Base-by-base conservation (phyloP, 2,113 vertebrate genomes). In the Xenopus borealis region DNA sequence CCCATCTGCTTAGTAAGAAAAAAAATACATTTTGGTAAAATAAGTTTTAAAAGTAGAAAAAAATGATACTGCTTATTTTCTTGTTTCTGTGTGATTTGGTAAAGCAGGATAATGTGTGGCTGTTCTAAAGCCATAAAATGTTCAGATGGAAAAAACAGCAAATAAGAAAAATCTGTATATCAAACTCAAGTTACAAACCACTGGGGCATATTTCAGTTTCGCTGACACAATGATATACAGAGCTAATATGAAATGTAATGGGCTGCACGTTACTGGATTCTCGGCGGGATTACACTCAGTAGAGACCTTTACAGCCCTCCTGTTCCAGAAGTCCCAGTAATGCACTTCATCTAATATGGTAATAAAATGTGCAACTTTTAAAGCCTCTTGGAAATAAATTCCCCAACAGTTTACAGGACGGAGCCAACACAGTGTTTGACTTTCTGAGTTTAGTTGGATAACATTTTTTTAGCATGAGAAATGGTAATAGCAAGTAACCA, bases 281-380 rank as follows among this genome's bases (percentile, higher is more conserved):
- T 61, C 58, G 10, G 58, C 19, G 8, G 58, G 13, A 61, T 23
- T 27, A 23, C 1, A 19, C 55, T 16, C 55, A 58, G 55, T 19
- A 19, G 16, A 23, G 9, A 61, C 58, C 3, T 20, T 27, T 12
- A 11, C 4, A 61, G 20, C 18, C 19, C 19, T 23, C 58, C 47
- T 55, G 17, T 55, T 55, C 53, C 53, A 61, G 18, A 10, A 2
- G 10, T 61, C 19, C 6, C 58, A 61, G 58, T 12, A 20, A 61
- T 23, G 9, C 20, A 61, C 20, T 61, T 61, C 19, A 61, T 61
- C 58, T 61, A 61, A 61, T 58, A 58, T 58, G 13, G 18, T 20
- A 20, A 61, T 20, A 20, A 61, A 58, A 58, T 58, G 18, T 58
- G 55, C 55, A 61, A 61, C 58, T 61, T 10, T 61, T 61, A 61